Evolutionary conservation across 2,797 vertebrate genomes (phyloP).

Genomic region (Platyrinchus mystaceus): DNA sequence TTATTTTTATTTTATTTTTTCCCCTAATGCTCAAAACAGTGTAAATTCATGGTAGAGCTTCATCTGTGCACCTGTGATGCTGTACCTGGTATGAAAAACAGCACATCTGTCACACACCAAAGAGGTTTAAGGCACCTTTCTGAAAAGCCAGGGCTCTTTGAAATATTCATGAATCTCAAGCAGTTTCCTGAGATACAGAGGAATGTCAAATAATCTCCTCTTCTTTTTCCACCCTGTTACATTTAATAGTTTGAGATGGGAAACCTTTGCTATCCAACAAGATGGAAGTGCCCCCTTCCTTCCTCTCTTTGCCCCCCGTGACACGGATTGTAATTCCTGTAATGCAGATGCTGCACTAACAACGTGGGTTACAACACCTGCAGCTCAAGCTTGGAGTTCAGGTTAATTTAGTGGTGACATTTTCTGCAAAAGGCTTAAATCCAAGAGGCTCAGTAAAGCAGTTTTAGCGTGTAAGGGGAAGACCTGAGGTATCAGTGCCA

Average conservation of each 20-base stretch:
- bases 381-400: neutral
- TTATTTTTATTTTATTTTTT: neutral
- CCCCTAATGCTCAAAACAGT: neutral
- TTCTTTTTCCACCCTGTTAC: neutral
- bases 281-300: neutral
- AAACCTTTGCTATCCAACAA: neutral
- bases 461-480: accelerated
- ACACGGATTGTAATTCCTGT: neutral
- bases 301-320: neutral
- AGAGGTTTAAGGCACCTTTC: neutral
- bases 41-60: neutral
- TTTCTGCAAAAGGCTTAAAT: neutral
- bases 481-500: neutral
- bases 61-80: neutral
- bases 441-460: neutral
- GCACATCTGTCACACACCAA: neutral
- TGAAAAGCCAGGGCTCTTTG: neutral
- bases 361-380: accelerated
- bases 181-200: neutral
- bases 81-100: neutral
- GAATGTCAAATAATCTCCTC: neutral
- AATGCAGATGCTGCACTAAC: neutral
- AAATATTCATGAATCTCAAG: neutral
- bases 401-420: neutral
- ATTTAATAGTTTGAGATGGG: neutral